Evolutionary conservation across 2,888 invertebrate species (phyloP), one percentile per base, ranked within the genome.

Genomic region (Lamproptera curius): DNA sequence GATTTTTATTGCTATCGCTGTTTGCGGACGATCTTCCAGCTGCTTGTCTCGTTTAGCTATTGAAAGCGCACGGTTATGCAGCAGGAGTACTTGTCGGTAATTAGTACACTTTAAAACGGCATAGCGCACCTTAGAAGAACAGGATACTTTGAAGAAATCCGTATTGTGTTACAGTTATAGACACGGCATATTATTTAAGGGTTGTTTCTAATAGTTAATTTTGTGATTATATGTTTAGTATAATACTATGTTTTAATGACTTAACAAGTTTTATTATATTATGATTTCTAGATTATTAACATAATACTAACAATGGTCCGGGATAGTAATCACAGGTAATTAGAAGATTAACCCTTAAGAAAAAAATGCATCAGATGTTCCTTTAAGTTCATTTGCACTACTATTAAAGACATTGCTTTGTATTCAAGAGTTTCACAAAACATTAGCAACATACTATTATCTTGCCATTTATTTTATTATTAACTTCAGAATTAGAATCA

Each of bases 1-100:
- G 83, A 73, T 80, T 83, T 85, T 83, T 78, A 73, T 53, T 71
- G 69, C 84, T 77, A 85, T 88, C 80, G 76, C 73, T 80, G 72
- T 73, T 76, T 84, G 87, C 80, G 76, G 80, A 80, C 78, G 67
- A 73, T 79, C 76, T 73, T 70, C 62, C 66, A 59, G 58, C 78
- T 67, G 58, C 70, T 69, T 57, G 47, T 53, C 20, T 56, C 35
- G 16, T 42, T 31, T 28, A 44, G 44, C 35, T n/a, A 40, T 39
- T 39, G 36, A 48, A 26, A 34, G 42, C 42, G 26, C 45, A 42
- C 11, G 41, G 45, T 41, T 44, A 44, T 11, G 16, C 28, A 13
- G 26, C 40, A 17, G 36, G 13, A 41, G 14, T 33, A 6, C n/a
- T n/a, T 28, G n/a, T 44, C 14, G 28, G 43, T 44, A 40, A 39